Conservation (phyloP, 2,888 invertebrate genomes). For the Idaea dimidiata region DNA sequence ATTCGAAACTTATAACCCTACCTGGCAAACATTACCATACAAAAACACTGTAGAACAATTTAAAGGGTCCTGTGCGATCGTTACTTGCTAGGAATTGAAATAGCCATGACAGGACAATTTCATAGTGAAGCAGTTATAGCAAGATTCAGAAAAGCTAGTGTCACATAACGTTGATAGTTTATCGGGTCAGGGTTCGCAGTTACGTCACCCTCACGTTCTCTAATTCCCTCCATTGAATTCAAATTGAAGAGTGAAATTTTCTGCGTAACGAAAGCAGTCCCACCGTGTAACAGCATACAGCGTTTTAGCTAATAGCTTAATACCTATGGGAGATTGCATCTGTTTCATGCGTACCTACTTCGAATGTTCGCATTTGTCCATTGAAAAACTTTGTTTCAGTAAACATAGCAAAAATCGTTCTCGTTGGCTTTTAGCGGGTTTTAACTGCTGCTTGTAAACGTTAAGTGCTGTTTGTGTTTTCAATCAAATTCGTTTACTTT, state of each 20-base stretch:
- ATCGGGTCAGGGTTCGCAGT: constrained; percentile 44
- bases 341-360: constrained; percentile 37
- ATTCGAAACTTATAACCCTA: not conserved
- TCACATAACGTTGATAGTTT: constrained; percentile 61
- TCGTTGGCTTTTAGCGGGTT: constrained; percentile 20
- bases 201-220: constrained; percentile 50
- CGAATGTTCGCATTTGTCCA: constrained; percentile 28
- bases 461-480: constrained; percentile 22
- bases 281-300: constrained; percentile 58
- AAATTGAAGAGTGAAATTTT: constrained; percentile 74
- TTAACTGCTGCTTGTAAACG: constrained; percentile 14
- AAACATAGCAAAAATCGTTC: constrained; percentile 10
- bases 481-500: constrained; percentile 3
- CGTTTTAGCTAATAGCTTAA: constrained; percentile 76
- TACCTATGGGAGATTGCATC: constrained; percentile 71
- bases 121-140: constrained; percentile 42
- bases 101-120: constrained; percentile 35
- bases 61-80: constrained; percentile 22
- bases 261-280: constrained; percentile 45
- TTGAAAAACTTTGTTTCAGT: constrained; percentile 29
- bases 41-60: constrained; percentile 30
- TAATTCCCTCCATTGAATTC: constrained; percentile 77
- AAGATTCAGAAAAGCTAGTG: constrained; percentile 49
- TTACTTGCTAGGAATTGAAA: constrained; percentile 34
- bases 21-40: constrained; percentile 24